A percentile compares a stretch with the other conserved stretches of the same genome.
These are phyloP conservation scores for Triplophysa tibetana DNA, from an alignment of 2,113 vertebrate genomes.

Conservation along the genomic window DNA sequence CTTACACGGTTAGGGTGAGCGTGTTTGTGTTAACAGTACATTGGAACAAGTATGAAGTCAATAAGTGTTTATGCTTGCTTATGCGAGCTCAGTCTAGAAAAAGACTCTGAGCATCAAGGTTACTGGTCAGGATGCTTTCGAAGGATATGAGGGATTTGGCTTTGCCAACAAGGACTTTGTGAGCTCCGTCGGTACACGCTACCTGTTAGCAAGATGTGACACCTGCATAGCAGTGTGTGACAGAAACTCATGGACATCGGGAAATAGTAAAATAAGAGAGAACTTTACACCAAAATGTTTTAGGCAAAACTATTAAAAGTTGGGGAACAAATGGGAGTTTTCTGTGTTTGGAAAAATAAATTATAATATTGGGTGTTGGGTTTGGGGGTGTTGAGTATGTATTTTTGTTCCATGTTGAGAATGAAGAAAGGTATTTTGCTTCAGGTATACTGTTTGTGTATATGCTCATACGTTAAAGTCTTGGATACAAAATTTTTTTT, in stretches of 20 bases:
- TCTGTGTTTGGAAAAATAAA: no score
- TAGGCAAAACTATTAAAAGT: background rate
- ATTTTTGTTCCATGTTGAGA: no score
- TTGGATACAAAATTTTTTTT: no score
- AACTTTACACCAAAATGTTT: background rate
- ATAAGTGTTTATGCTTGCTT: background rate
- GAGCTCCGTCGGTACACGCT: background rate
- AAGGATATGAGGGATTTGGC: background rate
- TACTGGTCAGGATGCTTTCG: background rate
- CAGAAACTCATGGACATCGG: constrained; percentile 7
- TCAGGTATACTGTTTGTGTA: no score
- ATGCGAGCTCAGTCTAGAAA: background rate
- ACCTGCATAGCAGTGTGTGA: background rate
- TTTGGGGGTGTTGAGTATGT: no score
- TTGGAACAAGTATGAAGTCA: background rate
- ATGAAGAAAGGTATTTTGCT: no score
- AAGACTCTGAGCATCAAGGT: background rate
- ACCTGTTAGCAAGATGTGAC: background rate
- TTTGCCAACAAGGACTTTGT: background rate
- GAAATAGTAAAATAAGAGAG: background rate
- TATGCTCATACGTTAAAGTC: no score
- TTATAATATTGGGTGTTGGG: background rate
- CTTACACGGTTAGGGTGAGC: constrained; percentile 11
- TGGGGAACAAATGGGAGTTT: no score
- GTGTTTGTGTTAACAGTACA: constrained; percentile 7